Percentiles rank a stretch among this genome's conserved stretches.
phyloP scores from a whole-genome alignment of 1,140 invertebrate species.

The Anoplolepis gracilipes region DNA sequence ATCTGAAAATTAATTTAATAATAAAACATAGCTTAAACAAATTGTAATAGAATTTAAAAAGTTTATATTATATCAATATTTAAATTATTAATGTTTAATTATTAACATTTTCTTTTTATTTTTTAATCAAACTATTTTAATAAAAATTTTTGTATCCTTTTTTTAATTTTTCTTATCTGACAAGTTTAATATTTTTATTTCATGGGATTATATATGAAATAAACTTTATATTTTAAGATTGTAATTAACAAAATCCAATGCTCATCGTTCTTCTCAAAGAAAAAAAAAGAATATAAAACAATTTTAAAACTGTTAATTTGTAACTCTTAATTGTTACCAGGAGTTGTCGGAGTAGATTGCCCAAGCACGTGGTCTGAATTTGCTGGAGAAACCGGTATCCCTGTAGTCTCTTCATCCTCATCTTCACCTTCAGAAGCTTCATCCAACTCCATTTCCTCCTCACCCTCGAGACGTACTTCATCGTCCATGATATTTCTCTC shows the following conservation, averaged over 20 bases:
- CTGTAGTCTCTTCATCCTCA: slow-evolving; percentile 83
- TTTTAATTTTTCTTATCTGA: neutral
- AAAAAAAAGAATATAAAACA: neutral
- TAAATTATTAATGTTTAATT: no score
- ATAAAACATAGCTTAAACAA: no score
- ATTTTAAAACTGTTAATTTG: slow-evolving; percentile 1
- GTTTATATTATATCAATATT: no score
- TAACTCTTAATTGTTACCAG: slow-evolving; percentile 78
- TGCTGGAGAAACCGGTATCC: slow-evolving; percentile 83
- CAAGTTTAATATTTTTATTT: slow-evolving; percentile 43
- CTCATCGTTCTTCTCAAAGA: neutral
- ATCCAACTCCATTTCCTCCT: slow-evolving; percentile 86
- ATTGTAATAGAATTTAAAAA: no score
- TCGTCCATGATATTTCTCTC: slow-evolving; percentile 82
- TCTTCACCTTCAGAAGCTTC: slow-evolving; percentile 85
- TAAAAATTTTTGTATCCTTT: no score
- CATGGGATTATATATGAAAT: slow-evolving; percentile 18
- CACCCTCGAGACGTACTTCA: slow-evolving; percentile 84
- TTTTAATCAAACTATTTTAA: no score
- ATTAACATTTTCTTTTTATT: no score
- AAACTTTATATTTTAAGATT: slow-evolving; percentile 12
- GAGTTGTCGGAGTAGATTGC: slow-evolving; percentile 74
- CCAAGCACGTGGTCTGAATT: slow-evolving; percentile 84
- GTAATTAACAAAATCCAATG: neutral
- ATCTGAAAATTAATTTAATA: no score